Conservation (phyloP, 1,140 invertebrate species). For the Platorchestia sp. region DNA sequence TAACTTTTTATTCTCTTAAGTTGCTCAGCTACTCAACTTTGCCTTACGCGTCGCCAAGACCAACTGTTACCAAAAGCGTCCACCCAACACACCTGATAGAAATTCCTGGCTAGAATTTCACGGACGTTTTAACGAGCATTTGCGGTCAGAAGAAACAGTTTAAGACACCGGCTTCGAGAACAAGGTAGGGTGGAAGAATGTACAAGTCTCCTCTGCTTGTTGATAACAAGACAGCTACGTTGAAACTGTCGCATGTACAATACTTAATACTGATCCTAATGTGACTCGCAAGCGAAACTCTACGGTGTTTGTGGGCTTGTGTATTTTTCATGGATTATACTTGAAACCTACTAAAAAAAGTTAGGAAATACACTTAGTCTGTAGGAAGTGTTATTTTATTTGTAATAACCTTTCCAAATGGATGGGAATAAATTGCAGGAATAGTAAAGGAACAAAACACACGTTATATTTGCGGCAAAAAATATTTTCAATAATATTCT, state of each 20-base stretch:
- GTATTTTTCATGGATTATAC: background rate
- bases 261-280: conserved; percentile 48
- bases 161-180: background rate
- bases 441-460: too few species aligned
- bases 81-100: conserved; percentile 40
- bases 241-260: conserved; percentile 38
- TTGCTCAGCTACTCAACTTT: background rate
- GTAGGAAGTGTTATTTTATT: too few species aligned
- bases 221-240: conserved; percentile 28
- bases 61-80: conserved; percentile 25
- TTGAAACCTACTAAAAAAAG: background rate
- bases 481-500: too few species aligned
- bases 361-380: too few species aligned
- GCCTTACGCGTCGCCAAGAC: background rate
- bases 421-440: too few species aligned
- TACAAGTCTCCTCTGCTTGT: conserved; percentile 27
- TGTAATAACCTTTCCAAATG: too few species aligned
- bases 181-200: conserved; percentile 11
- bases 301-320: background rate
- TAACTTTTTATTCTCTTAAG: background rate
- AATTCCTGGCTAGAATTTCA: conserved; percentile 12
- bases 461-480: too few species aligned
- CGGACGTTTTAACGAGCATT: conserved; percentile 45
- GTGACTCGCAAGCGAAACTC: background rate
- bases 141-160: conserved; percentile 48